Evolutionary conservation across 2,888 invertebrate species (phyloP).

Genomic region (Platycnemis pennipes): DNA sequence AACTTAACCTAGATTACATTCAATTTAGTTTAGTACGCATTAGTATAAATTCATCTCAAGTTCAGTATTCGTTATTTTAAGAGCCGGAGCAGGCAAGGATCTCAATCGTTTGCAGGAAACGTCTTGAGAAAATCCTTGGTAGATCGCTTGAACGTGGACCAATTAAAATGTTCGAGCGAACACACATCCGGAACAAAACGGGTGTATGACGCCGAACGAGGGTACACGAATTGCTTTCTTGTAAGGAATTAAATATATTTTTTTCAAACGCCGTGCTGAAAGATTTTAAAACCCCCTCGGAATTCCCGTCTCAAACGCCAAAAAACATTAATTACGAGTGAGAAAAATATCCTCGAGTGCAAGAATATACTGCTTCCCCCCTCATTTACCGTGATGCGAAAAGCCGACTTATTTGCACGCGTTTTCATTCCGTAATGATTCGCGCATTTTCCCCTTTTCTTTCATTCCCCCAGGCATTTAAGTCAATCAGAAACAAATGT

Average conservation of each 20-base stretch:
- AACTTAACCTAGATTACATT: too few relatives aligned
- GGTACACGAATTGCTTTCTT: constrained; percentile 58
- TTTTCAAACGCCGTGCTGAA: constrained; percentile 32
- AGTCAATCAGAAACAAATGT: constrained; percentile 65
- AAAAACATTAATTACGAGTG: constrained; percentile 64
- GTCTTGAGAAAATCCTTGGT: constrained; percentile 31
- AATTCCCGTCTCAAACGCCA: constrained; percentile 36
- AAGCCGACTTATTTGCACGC: constrained; percentile 61
- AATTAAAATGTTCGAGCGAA: constrained; percentile 60
- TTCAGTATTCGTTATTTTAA: not conserved
- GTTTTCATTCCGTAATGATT: constrained; percentile 65
- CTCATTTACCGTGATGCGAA: constrained; percentile 63
- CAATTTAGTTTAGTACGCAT: too few relatives aligned
- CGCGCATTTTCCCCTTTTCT: constrained; percentile 31
- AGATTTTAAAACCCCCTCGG: constrained; percentile 29
- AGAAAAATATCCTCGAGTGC: constrained; percentile 59
- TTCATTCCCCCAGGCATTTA: constrained; percentile 49
- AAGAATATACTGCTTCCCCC: constrained; percentile 45
- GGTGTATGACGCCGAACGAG: constrained; percentile 50
- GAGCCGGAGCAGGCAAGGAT: not conserved
- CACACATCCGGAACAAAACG: constrained; percentile 39
- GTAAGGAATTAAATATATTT: constrained; percentile 60
- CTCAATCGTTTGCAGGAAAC: constrained; percentile 27
- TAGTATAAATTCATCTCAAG: constrained; percentile 30
- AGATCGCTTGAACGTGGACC: constrained; percentile 55